These are phyloP conservation scores for Nymphalis io DNA, from an alignment of 1,140 invertebrate species.

Conservation along the genomic window DNA sequence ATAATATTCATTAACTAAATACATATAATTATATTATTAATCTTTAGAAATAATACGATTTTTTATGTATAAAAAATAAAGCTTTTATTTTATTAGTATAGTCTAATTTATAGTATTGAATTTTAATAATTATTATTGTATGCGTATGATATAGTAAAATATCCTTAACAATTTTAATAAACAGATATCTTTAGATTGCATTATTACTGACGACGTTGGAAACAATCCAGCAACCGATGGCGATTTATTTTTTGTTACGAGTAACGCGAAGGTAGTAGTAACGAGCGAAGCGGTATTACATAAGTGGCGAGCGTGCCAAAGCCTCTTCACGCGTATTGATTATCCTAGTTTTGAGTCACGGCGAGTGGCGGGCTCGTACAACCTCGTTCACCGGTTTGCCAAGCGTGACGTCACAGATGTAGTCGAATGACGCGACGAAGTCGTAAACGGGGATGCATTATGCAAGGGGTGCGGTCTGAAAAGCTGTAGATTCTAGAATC, in stretches of 20 bases:
- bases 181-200: not conserved
- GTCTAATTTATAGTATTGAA: too few relatives aligned
- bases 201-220: constrained; percentile 7
- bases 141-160: too few relatives aligned
- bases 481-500: not conserved
- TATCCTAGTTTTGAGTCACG: constrained; percentile 33
- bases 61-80: too few relatives aligned
- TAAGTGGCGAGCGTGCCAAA: constrained; percentile 16
- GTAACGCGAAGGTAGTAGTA: constrained; percentile 2
- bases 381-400: constrained; percentile 23
- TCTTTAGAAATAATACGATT: too few relatives aligned
- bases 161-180: too few relatives aligned
- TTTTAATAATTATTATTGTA: too few relatives aligned
- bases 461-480: constrained; percentile 26
- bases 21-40: too few relatives aligned
- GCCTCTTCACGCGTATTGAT: constrained; percentile 31
- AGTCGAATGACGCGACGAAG: constrained; percentile 19
- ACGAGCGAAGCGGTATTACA: constrained; percentile 14
- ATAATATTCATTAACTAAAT: too few relatives aligned
- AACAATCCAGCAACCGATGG: constrained; percentile 5
- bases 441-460: constrained; percentile 31
- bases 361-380: constrained; percentile 19
- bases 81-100: too few relatives aligned
- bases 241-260: constrained; percentile 1
- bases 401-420: constrained; percentile 36